Percentiles rank a stretch among this genome's conserved stretches.
Conservation (phyloP, 2,888 invertebrate species). For the Eupithecia vulgata region DNA sequence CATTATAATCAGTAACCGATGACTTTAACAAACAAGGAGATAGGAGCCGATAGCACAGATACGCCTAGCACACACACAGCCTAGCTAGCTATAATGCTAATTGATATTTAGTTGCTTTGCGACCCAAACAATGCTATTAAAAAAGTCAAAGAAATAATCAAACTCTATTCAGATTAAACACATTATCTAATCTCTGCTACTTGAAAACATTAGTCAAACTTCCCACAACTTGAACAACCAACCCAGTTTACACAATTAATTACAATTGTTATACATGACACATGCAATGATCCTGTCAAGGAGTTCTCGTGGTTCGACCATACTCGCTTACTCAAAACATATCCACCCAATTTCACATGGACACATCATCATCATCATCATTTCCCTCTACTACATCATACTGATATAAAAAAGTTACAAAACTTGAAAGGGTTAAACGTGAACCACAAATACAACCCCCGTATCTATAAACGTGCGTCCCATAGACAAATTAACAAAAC, state of each 20-base stretch:
- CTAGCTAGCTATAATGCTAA: background rate
- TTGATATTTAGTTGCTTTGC: background rate
- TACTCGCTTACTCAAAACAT: background rate
- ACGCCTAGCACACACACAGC: background rate
- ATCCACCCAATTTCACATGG: background rate
- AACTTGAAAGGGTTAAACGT: background rate
- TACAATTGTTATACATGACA: no score
- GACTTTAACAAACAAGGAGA: slow-evolving; percentile 16
- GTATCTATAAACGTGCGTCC: background rate
- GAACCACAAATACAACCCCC: background rate
- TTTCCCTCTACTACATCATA: background rate
- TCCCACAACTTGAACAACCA: background rate
- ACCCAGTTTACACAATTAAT: background rate
- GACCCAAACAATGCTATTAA: background rate
- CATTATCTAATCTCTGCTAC: background rate
- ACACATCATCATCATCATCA: background rate
- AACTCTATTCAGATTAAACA: background rate
- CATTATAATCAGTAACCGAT: slow-evolving; percentile 62
- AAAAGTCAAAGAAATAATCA: background rate
- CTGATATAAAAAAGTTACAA: background rate
- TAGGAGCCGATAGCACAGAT: slow-evolving; percentile 20
- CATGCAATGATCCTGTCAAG: background rate
- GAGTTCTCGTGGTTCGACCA: background rate
- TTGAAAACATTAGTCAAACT: background rate
- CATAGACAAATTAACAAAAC: background rate